phyloP scores from a whole-genome alignment of 2,113 vertebrate genomes.

The Oreotrochilus melanogaster region DNA sequence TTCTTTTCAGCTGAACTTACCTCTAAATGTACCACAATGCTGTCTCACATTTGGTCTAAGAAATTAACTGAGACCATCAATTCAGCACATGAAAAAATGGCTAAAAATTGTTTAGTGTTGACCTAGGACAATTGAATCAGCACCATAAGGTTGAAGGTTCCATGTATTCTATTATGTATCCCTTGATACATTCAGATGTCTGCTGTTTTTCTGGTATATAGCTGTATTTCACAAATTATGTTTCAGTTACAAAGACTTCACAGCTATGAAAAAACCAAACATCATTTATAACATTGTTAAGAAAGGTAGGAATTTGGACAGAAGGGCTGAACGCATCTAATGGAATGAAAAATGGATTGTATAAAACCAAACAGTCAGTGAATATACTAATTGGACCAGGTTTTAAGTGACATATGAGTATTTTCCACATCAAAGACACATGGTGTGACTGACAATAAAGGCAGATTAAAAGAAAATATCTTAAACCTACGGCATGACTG shows the following conservation, averaged over 20 bases:
- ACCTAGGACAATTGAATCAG: not conserved
- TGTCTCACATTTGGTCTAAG: not conserved
- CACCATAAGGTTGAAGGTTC: not conserved
- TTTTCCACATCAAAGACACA: not conserved
- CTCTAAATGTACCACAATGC: not conserved
- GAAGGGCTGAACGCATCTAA: not conserved
- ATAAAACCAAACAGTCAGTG: not conserved
- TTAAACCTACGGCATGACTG: not conserved
- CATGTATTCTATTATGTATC: not conserved
- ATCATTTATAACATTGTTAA: not conserved
- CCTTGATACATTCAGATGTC: not conserved
- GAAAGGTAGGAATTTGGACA: not conserved
- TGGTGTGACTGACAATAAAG: not conserved
- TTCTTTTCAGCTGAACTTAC: not conserved
- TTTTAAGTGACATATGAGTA: not conserved
- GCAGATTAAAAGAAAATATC: not conserved
- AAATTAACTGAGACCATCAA: not conserved
- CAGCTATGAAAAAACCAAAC: not conserved
- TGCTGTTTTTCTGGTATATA: constrained; percentile 1
- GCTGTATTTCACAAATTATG: not conserved
- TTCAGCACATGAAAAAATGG: not conserved
- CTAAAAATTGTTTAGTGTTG: not conserved
- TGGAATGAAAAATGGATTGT: not conserved
- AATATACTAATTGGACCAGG: not conserved
- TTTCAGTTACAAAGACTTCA: constrained; percentile 4